Evolutionary conservation across 2,888 invertebrate species (phyloP), one percentile per base, ranked within the genome.

Genomic region (Dyspetes luteomarginatus): DNA sequence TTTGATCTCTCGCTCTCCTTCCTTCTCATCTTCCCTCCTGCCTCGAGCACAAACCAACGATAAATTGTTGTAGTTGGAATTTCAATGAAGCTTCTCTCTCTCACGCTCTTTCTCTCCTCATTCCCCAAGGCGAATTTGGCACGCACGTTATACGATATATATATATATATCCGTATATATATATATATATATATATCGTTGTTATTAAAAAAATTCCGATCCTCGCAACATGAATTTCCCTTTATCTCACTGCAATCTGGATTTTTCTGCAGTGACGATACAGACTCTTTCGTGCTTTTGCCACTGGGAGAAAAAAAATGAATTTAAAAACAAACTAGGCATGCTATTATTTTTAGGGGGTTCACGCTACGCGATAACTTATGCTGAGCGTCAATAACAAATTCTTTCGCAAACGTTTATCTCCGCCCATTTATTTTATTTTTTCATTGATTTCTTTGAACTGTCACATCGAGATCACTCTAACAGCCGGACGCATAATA

Each of bases 21-120:
- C 41, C n/a, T 26, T 15, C 30, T n/a, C 56, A 48, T 71, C 26
- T 56, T 22, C 22, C 26, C 19, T 52, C 30, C 28, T 60, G 58
- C 60, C 30, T 60, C 58, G 17, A 28, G 50, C 65, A 67, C 56
- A 52, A 50, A 72, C 24, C 28, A 41, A 36, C 24, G 48, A 72
- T 78, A 72, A 41, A 78, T 67, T 60, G 58, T 36, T 50, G 52
- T 43, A 41, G 58, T 41, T 30, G 60, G 64, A 72, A 60, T 78
- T 72, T 60, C 72, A 60, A 67, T 50, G 60, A 65, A 48, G 5
- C 30, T 17, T 19, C 55, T 65, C 26, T 2, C 24, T 45, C 2
- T 17, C 45, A 28, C 4, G 56, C 28, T 7, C 3, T 15, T 15
- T 58, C 30, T 24, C 22, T 52, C 2, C 3, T n/a, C n/a, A 0